A percentile compares a stretch with the other conserved stretches of the same genome.
phyloP scores from a whole-genome alignment of 2,888 invertebrate genomes.

The Azorinus chamasolen region DNA sequence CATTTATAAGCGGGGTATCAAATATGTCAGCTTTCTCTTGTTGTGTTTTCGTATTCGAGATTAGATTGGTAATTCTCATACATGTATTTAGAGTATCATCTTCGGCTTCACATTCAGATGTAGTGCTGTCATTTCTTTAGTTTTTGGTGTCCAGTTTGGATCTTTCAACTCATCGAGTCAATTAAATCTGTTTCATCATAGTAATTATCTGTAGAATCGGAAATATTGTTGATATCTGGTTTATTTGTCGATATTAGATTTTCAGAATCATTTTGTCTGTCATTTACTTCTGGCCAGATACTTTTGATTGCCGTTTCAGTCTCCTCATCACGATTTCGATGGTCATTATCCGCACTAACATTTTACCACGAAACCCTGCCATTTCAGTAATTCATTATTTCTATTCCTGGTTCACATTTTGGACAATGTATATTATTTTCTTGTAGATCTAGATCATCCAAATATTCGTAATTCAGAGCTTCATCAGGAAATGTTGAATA shows the following conservation, averaged over 20 bases:
- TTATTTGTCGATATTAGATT: neutral
- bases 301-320: neutral
- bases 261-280: neutral
- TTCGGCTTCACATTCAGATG: neutral
- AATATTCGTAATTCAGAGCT: conserved; percentile 14
- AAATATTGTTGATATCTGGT: neutral
- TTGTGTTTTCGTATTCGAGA: no score
- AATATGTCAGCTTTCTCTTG: neutral
- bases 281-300: neutral
- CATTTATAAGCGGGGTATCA: no score
- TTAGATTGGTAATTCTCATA: no score
- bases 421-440: conserved; percentile 39
- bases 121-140: conserved; percentile 8
- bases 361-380: neutral
- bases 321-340: no score
- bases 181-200: conserved; percentile 29
- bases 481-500: conserved; percentile 37
- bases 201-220: conserved; percentile 2
- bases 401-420: conserved; percentile 21
- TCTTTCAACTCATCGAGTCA: no score
- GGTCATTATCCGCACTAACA: no score
- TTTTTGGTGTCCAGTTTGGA: conserved; percentile 27
- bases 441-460: conserved; percentile 21
- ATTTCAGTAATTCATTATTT: conserved; percentile 21
- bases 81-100: neutral